Conservation (phyloP, 2,113 vertebrate species). For the Cercocebus atys region DNA sequence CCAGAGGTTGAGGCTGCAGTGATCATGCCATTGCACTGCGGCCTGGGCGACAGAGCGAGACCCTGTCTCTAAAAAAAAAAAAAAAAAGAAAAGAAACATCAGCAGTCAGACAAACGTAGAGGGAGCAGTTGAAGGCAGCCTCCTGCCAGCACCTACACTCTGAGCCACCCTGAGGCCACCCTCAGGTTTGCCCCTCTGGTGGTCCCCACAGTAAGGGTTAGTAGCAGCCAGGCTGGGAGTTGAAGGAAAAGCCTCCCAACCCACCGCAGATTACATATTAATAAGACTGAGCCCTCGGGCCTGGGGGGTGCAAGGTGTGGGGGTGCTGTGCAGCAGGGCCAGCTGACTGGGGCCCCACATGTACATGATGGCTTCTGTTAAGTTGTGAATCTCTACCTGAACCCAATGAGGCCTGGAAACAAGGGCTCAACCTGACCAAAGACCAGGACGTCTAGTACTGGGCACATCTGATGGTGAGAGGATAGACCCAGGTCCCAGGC, state of each 20-base stretch:
- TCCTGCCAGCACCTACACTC: rapidly evolving
- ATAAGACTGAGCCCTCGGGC: not conserved
- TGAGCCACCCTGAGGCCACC: rapidly evolving
- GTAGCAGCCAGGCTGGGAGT: not conserved
- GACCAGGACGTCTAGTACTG: rapidly evolving
- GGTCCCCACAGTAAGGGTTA: not conserved
- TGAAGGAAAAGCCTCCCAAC: not conserved
- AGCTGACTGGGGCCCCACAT: not conserved
- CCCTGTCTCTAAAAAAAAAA: no score
- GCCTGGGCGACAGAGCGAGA: rapidly evolving
- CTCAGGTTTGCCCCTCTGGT: no score
- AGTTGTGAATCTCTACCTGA: not conserved
- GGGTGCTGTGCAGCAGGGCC: rapidly evolving
- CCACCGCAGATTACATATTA: rapidly evolving
- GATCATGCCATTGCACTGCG: no score
- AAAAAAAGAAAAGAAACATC: not conserved
- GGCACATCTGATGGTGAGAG: not conserved
- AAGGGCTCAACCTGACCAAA: not conserved
- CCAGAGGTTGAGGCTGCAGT: no score
- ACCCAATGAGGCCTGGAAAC: not conserved
- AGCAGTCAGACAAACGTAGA: rapidly evolving
- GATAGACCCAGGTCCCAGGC: not conserved
- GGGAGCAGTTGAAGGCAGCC: rapidly evolving
- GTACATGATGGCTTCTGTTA: rapidly evolving
- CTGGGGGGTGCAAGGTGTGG: not conserved